Evolutionary conservation across 2,797 vertebrate species (phyloP), one percentile per base, ranked within the genome.

Genomic region (Channallabes apus): DNA sequence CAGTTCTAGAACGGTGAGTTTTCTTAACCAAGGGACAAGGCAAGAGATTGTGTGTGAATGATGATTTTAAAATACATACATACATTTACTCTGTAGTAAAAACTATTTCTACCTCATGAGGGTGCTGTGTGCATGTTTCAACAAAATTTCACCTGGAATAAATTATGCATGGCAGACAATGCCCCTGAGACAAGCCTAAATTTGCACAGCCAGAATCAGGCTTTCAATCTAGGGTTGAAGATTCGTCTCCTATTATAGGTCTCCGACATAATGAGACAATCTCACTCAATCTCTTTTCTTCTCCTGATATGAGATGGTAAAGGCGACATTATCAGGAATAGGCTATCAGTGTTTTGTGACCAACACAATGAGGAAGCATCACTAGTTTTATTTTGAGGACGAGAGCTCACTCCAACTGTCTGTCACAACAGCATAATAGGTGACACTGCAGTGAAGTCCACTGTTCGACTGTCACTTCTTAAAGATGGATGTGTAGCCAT

Each of bases 51-150:
- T 71, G 86, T 35, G 41, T 86, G 72, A 82, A 80, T 87, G 38
- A 35, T 41, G 35, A 88, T 20, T 62, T 17, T 41, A 61, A n/a
- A 64, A 38, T 77, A 59, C 20, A 77, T 38, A 6, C 38, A 41
- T 64, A 3, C 77, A n/a, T 41, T 59, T 78, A 78, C 35, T 78
- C 32, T 59, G 56, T 87, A 84, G 92, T 77, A 85, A 79, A 78
- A 80, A 4, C 32, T n/a, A 12, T 29, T 80, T 86, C 64, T 4
- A 29, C 94, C 94, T 94, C 93, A 93, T 91, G 95, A 93, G 93
- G 94, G 94, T 89, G 93, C 94, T 95, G 91, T 93, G 91, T 93
- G 91, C 92, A 80, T 64, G 91, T 93, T 94, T 87, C 85, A 84
- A 82, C 91, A 89, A 92, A 91, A 86, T 85, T 86, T 89, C 85